Percentiles rank a stretch among this genome's conserved stretches.
Conservation (phyloP, 2,888 invertebrate genomes). For the Meandrusa payeni region DNA sequence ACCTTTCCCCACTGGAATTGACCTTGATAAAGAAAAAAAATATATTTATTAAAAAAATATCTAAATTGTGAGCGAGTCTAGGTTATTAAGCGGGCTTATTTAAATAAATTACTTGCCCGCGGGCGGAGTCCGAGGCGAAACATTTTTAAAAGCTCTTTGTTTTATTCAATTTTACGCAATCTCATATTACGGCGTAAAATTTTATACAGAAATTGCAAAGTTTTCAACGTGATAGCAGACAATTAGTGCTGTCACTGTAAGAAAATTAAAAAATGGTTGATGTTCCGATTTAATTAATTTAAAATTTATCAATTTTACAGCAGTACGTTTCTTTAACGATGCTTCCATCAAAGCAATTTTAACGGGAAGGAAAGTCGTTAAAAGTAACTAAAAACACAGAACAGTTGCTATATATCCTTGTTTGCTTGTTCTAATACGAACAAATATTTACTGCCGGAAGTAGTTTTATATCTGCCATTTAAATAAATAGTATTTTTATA, state of each 20-base stretch:
- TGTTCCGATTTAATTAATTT: no score
- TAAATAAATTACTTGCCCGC: slow-evolving; percentile 7
- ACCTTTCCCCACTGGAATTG: no score
- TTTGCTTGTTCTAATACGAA: background rate
- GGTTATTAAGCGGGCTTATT: slow-evolving; percentile 7
- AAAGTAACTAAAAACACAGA: background rate
- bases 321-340: background rate
- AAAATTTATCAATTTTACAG: background rate
- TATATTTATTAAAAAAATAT: no score
- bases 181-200: slow-evolving; percentile 1
- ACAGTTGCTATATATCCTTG: background rate
- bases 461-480: background rate
- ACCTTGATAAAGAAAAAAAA: no score
- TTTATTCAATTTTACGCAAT: slow-evolving; percentile 1
- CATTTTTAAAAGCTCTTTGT: slow-evolving; percentile 5
- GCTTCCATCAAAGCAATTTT: slow-evolving; percentile 4
- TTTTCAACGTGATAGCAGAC: no score
- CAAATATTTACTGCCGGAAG: background rate
- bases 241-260: background rate
- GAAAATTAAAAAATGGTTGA: no score
- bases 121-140: background rate
- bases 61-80: no score
- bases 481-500: no score
- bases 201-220: background rate
- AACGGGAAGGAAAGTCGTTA: slow-evolving; percentile 7